Base-by-base conservation (phyloP, 2,888 invertebrate genomes). In the Bursaphelenchus okinawaensis region DNA sequence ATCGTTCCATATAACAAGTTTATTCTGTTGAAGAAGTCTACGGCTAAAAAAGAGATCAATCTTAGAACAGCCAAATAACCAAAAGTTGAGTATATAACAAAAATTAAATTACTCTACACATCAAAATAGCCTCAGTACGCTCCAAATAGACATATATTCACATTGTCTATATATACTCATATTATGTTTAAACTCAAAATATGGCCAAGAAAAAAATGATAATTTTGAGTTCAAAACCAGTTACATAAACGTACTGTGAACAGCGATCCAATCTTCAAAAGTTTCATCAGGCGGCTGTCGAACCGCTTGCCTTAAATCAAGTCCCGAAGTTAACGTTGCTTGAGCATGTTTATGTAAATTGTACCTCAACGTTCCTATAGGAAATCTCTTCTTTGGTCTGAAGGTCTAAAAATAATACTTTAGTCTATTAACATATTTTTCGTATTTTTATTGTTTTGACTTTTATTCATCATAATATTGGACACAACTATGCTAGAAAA, bases 21-120 rank as follows among this genome's bases (percentile, higher is more conserved):
- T 74, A 93, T 91, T 78, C 93, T 88, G 84, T 93, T 93, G 85
- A 93, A 93, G 83, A 93, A 93, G 83, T 93, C 92, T 29, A 93
- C 92, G 75, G 92, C 91, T 91, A 84, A 62, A 87, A 86, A 12
- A 64, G 62, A 16, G 12, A 31, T 27, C 26, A 6, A 16, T n/a
- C n/a, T n/a, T n/a, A n/a, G n/a, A n/a, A n/a, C n/a, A n/a, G n/a
- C n/a, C n/a, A n/a, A n/a, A 40, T 40, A n/a, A 40, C 16, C 6
- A 6, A 16, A 4, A 40, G 12, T 40, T 40, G 40, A 16, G 40
- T 40, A 16, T 40, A 16, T 40, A 40, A 3, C 40, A 40, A 40
- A 40, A 16, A 40, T 16, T 16, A 4, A 27, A 26, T 50, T 19
- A 19, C 63, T 8, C 27, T 9, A 63, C 20, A 8, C 24, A 24